Conservation (phyloP, 2,797 vertebrate species). For the Acipenser transmontanus region DNA sequence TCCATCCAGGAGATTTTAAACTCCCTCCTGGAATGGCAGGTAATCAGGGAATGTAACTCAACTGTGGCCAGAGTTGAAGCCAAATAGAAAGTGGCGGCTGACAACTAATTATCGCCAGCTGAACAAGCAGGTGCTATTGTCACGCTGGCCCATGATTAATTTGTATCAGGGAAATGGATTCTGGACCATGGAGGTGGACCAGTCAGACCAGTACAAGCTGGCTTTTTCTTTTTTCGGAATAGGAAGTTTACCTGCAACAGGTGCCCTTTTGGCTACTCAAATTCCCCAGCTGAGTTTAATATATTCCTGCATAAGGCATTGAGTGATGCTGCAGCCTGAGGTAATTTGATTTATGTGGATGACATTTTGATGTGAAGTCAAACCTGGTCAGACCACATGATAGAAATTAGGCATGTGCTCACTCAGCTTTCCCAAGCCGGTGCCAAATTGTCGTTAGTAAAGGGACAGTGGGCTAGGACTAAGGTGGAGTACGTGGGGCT, state of each 20-base stretch:
- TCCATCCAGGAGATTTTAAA: slow-evolving; percentile 6
- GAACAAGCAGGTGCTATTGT: slow-evolving; percentile 21
- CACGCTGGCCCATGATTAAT: slow-evolving; percentile 17
- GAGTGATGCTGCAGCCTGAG: background rate
- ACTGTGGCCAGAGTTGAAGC: slow-evolving; percentile 20
- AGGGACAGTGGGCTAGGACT: slow-evolving; percentile 21
- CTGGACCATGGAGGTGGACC: slow-evolving; percentile 17
- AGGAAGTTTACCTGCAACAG: slow-evolving; percentile 12
- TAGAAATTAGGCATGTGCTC: slow-evolving; percentile 13
- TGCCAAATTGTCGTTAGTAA: slow-evolving; percentile 12
- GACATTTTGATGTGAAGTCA: slow-evolving; percentile 17
- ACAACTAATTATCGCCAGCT: slow-evolving; percentile 21
- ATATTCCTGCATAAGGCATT: slow-evolving; percentile 27
- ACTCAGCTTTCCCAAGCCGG: slow-evolving; percentile 1
- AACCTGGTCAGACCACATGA: background rate
- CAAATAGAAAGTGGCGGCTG: slow-evolving; percentile 18
- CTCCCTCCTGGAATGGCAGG: background rate
- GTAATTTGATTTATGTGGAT: slow-evolving; percentile 17
- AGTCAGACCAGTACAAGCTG: slow-evolving; percentile 20
- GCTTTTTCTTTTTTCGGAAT: slow-evolving; percentile 13
- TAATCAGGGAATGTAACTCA: slow-evolving; percentile 18
- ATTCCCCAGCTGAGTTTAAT: slow-evolving; percentile 25
- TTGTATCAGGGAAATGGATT: slow-evolving; percentile 21
- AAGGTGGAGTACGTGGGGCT: slow-evolving; percentile 21
- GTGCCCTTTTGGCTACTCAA: slow-evolving; percentile 17